Conservation (phyloP, 2,888 invertebrate species). For the Pseudococcus longispinus region DNA sequence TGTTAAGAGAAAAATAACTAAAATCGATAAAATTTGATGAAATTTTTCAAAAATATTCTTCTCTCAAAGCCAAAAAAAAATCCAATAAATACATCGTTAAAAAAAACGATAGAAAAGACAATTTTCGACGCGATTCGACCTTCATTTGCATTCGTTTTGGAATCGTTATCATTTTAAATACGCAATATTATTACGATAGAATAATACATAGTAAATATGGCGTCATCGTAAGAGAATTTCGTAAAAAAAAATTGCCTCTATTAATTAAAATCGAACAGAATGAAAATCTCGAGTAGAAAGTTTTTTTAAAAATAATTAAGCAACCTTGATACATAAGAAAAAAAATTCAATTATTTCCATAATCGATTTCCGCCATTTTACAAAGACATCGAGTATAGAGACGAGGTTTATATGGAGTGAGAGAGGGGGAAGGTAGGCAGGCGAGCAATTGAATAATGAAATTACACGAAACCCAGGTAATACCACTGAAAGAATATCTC, state of each 20-base stretch:
- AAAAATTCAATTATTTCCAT: constrained; percentile 25
- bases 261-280: not conserved
- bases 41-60: not conserved
- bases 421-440: not conserved
- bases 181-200: not conserved
- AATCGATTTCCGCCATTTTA: constrained; percentile 42
- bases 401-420: not conserved
- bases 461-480: constrained; percentile 15
- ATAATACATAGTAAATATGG: not conserved
- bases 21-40: not conserved
- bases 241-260: constrained; percentile 9
- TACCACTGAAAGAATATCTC: not conserved
- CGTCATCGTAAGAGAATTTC: not conserved
- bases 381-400: not conserved
- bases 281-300: not conserved
- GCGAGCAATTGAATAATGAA: constrained; percentile 33
- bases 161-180: not conserved
- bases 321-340: not conserved
- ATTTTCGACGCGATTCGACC: constrained; percentile 13
- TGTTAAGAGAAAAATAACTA: not conserved
- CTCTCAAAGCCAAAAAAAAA: not conserved
- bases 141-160: constrained; percentile 6
- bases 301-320: not conserved
- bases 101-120: constrained; percentile 52
- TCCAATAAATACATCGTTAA: constrained; percentile 9